Evolutionary conservation across 2,888 invertebrate species (phyloP), one percentile per base, ranked within the genome.

Genomic region (Archips crataeganus): DNA sequence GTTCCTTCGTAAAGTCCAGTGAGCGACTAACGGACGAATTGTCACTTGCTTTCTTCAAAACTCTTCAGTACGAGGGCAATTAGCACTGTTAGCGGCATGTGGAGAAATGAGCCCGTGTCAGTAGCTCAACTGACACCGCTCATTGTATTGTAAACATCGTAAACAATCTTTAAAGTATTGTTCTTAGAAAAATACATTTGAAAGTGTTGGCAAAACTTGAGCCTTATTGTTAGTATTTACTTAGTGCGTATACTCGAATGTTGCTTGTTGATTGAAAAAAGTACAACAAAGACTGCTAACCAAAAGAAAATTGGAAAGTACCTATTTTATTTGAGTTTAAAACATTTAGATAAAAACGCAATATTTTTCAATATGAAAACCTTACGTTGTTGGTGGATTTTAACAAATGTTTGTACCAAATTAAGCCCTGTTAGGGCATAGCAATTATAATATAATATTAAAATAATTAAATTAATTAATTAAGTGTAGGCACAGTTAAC

Each of bases 101-200:
- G 80, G 82, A 84, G 86, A 89, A 90, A 88, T 85, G 85, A 84
- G 87, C 83, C 76, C 86, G 80, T 82, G 86, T 84, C 84, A 84
- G 79, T 85, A 81, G 82, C 87, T 84, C 57, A 81, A 83, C 81
- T 85, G 87, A 86, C 84, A 87, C 82, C 76, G 78, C 79, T 85
- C 66, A 63, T 83, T 77, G 77, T 78, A 77, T 82, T 77, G 76
- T 78, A 77, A 79, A 65, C 65, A 77, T 82, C 77, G 76, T 77
- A 77, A 79, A 65, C 65, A 65, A 34, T 51, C 9, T 42, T 62
- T 23, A 1, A 62, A 36, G 39, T 62, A 15, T 42, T 62, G 47
- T 63, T 13, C 36, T 63, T 45, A 10, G n/a, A 45, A 45, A 36
- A 9, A 23, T 23, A 15, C 23, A 62, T 45, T 45, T 9, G 10